These are phyloP conservation scores for Trichonephila inaurata DNA, from an alignment of 1,140 invertebrate genomes.

Conservation along the genomic window DNA sequence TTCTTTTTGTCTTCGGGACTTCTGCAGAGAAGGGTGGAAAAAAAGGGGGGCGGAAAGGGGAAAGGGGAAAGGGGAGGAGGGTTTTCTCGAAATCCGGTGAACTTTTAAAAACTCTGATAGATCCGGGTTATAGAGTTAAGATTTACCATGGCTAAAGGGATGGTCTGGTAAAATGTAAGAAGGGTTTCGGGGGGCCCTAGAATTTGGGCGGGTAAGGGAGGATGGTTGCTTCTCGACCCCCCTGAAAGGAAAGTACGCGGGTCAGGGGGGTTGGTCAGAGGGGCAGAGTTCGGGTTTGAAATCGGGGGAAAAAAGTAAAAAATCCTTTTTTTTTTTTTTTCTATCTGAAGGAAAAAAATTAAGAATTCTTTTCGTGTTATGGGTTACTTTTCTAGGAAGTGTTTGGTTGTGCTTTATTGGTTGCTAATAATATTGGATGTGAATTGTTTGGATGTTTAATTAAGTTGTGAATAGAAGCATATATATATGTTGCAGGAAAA, in stretches of 20 bases:
- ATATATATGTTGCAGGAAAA: no score
- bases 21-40: neutral
- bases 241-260: neutral
- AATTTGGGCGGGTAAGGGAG: no score
- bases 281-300: neutral
- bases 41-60: neutral
- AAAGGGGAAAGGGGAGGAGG: neutral
- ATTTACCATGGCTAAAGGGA: conserved; percentile 17
- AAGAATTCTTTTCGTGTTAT: neutral
- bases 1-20: neutral
- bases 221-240: neutral
- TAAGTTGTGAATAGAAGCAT: no score
- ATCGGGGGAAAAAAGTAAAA: neutral
- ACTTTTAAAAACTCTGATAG: conserved; percentile 74
- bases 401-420: no score
- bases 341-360: neutral
- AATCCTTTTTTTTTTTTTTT: neutral
- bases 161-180: conserved; percentile 48
- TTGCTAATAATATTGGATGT: no score
- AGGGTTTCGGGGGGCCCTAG: conserved; percentile 34
- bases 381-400: no score
- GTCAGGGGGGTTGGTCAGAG: neutral
- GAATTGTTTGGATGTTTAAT: no score
- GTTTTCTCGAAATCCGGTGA: conserved; percentile 63
- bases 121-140: conserved; percentile 59